phyloP scores from a whole-genome alignment of 37 sponge, comb jelly and placozoan species.

The Beroe ovata region DNA sequence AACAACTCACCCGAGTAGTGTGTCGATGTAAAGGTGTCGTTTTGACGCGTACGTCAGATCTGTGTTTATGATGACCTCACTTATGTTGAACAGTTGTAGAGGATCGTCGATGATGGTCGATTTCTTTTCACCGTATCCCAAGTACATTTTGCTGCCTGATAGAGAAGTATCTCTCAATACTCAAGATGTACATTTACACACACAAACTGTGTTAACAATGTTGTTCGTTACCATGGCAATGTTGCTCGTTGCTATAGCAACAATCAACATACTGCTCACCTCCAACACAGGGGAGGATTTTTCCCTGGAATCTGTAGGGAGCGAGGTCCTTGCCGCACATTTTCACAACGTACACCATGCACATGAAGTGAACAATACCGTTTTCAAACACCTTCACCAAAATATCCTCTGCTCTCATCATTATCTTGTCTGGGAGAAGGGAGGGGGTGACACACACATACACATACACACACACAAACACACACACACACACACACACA shows the following conservation, averaged over 20 bases:
- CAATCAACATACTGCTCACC: too few relatives aligned
- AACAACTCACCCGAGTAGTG: constrained; percentile 15
- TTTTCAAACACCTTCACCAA: background rate
- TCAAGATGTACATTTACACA: too few relatives aligned
- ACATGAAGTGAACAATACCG: background rate
- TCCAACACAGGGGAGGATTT: constrained; percentile 1
- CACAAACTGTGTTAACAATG: too few relatives aligned
- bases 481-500: too few relatives aligned
- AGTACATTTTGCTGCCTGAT: constrained; percentile 17
- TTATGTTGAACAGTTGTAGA: constrained; percentile 2
- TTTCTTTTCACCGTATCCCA: constrained; percentile 34
- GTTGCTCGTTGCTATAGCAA: too few relatives aligned
- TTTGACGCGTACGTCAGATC: background rate
- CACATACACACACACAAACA: too few relatives aligned
- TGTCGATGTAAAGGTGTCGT: constrained; percentile 40
- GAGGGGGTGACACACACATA: too few relatives aligned
- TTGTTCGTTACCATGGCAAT: too few relatives aligned
- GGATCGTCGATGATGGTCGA: background rate
- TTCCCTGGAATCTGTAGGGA: constrained; percentile 43
- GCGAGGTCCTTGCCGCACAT: constrained; percentile 12
- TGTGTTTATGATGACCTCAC: background rate
- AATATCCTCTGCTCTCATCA: constrained; percentile 1
- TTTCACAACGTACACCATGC: constrained; percentile 28
- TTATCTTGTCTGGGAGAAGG: background rate
- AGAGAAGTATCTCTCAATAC: too few relatives aligned